Conservation (phyloP, 2,888 invertebrate species). For the Calameuta pallipes region DNA sequence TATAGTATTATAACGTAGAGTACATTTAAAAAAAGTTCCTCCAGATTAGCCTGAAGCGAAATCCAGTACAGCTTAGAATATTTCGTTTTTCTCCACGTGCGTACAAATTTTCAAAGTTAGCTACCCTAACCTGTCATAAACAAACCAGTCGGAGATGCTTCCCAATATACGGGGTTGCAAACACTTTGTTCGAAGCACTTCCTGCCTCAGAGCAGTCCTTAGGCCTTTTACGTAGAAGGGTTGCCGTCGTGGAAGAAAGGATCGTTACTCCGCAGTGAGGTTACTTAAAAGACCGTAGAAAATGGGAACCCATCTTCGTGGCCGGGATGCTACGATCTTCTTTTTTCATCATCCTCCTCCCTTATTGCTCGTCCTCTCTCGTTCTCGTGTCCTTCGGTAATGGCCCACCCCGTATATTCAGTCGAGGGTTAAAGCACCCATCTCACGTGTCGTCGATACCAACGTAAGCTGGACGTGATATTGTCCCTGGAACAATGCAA, state of each 20-base stretch:
- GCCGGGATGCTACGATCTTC: background rate
- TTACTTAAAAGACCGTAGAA: background rate
- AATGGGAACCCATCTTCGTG: background rate
- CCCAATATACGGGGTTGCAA: background rate
- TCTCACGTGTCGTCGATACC: constrained; percentile 42
- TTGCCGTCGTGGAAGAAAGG: background rate
- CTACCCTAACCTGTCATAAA: background rate
- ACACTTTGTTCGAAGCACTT: background rate
- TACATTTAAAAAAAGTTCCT: background rate
- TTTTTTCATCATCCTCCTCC: background rate
- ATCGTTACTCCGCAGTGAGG: background rate
- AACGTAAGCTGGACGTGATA: constrained; percentile 1
- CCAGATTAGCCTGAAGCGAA: background rate
- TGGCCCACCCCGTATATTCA: background rate
- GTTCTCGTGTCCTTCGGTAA: background rate
- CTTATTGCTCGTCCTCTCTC: background rate
- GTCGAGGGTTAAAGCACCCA: constrained; percentile 28
- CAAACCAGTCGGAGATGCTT: background rate
- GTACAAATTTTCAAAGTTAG: background rate
- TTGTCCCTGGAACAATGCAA: constrained; percentile 2
- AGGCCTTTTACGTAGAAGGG: background rate
- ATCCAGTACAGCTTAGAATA: background rate
- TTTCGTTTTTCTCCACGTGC: background rate
- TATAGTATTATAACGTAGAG: too few species aligned
- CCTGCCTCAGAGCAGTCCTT: background rate